A percentile compares a stretch with the other conserved stretches of the same genome.
phyloP scores from a whole-genome alignment of 2,797 vertebrate species.

The Pseudochirops corinnae region DNA sequence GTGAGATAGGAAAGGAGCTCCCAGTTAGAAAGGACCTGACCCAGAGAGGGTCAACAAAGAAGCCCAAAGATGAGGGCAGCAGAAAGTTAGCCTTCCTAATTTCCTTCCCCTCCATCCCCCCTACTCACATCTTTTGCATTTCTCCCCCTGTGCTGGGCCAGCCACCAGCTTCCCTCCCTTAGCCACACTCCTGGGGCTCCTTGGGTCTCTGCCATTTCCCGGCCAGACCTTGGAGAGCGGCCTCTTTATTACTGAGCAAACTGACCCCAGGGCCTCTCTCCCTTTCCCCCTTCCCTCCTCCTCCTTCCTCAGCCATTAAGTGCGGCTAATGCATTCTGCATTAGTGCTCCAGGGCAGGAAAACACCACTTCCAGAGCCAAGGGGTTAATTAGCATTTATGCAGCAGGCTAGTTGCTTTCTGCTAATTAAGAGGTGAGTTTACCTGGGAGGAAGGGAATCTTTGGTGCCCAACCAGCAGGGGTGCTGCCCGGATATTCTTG shows the following conservation, averaged over 20 bases:
- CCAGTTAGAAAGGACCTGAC: neutral
- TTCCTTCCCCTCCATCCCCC: neutral
- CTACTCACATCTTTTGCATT: neutral
- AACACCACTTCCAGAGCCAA: slow-evolving; percentile 80
- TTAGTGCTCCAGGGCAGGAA: slow-evolving; percentile 80
- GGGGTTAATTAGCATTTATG: slow-evolving; percentile 83
- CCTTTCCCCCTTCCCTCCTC: neutral
- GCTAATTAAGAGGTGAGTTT: slow-evolving; percentile 79
- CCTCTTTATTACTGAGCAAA: slow-evolving; percentile 42
- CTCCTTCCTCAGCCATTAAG: slow-evolving; percentile 57
- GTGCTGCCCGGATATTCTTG: neutral
- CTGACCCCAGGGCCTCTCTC: slow-evolving; percentile 48
- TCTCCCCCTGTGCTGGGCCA: neutral
- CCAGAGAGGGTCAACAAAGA: neutral
- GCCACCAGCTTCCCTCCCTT: neutral
- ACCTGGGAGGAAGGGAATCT: slow-evolving; percentile 76
- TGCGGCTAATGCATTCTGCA: slow-evolving; percentile 77
- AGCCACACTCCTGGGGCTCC: slow-evolving; percentile 17
- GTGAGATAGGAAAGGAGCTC: neutral
- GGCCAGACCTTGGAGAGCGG: fast-evolving
- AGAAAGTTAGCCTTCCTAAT: neutral
- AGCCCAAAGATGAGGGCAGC: neutral
- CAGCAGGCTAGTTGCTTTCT: slow-evolving; percentile 62
- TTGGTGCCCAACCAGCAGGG: slow-evolving; percentile 15
- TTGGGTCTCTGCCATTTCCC: neutral